Evolutionary conservation across 1,140 invertebrate genomes (phyloP), one percentile per base, ranked within the genome.

Genomic region (Drosophila oshimai): DNA sequence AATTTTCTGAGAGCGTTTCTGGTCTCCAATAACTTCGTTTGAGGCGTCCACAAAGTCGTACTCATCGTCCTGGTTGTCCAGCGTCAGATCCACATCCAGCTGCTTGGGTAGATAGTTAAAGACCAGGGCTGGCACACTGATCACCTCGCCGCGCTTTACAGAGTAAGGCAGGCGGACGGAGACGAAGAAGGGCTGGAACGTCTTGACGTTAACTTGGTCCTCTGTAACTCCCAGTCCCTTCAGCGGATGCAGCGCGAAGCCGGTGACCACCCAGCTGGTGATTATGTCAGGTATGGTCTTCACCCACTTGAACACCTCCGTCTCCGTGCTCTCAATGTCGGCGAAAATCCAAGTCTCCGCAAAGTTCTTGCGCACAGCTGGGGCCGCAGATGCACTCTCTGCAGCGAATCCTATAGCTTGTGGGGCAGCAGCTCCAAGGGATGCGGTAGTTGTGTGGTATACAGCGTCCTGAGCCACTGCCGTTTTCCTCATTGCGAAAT

Each of bases 251-350:
- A 99, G 92, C 0, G 98, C 96, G 90, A 99, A 99, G 0, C 96
- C 98, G 24, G 95, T 96, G 0, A 99, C 93, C 12, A 96, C 93
- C 97, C 98, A 99, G 4, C 96, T 97, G 2, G 97, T 98, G 15
- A 99, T 97, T 0, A 96, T 96, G 68, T 97, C 95, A 1, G 98
- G 98, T 24, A 97, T 95, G 13, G 72, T 90, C 15, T 87, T 73
- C 0, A 75, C 69, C 57, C 91, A 93, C 53, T 93, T 93, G n/a
- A 90, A 79, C 1, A 76, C 58, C 37, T 77, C 84, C 3, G 55
- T 33, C 10, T 68, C 37, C 0, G 89, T 90, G 20, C 69, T 62
- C 42, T 89, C 86, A 39, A 90, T 89, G 33, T 90, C 74, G 4
- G 69, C 89, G n/a, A 89, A 90, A 10, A 90, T 70, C 89, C 89